These are phyloP conservation scores for Priocnemis perturbator DNA, from an alignment of 2,888 invertebrate species.

Conservation along the genomic window DNA sequence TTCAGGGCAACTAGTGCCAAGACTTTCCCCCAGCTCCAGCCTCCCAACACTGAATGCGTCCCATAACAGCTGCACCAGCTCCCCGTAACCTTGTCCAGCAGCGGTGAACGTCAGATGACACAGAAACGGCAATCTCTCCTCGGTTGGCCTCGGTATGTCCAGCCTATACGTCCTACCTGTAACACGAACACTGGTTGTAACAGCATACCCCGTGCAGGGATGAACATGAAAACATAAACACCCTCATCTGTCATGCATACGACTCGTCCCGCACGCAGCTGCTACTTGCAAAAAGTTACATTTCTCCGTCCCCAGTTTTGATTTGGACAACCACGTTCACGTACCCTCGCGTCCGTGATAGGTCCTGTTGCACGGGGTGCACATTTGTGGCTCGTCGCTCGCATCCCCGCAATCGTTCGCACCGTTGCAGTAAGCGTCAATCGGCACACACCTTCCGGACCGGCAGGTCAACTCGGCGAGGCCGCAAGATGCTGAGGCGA, in stretches of 20 bases:
- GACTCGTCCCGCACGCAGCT: too few relatives aligned
- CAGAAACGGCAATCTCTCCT: slow-evolving; percentile 88
- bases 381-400: slow-evolving; percentile 89
- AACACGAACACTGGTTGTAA: too few relatives aligned
- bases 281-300: too few relatives aligned
- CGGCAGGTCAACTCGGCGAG: slow-evolving; percentile 87
- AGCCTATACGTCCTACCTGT: slow-evolving; percentile 80
- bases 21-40: slow-evolving; percentile 81
- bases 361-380: slow-evolving; percentile 91
- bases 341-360: slow-evolving; percentile 90
- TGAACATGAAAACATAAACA: too few relatives aligned
- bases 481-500: slow-evolving; percentile 77
- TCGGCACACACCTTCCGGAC: slow-evolving; percentile 85
- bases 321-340: too few relatives aligned
- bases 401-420: slow-evolving; percentile 89
- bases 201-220: too few relatives aligned
- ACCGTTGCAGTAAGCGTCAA: slow-evolving; percentile 92
- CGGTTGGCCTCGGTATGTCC: slow-evolving; percentile 83
- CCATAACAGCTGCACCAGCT: slow-evolving; percentile 92
- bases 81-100: slow-evolving; percentile 91
- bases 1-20: slow-evolving; percentile 88
- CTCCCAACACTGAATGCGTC: slow-evolving; percentile 92
- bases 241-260: slow-evolving; percentile 26
- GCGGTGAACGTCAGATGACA: slow-evolving; percentile 95
- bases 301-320: too few relatives aligned